These are phyloP conservation scores for Cricetomys ansorgei DNA, from an alignment of 2,113 vertebrate species.

Conservation along the genomic window DNA sequence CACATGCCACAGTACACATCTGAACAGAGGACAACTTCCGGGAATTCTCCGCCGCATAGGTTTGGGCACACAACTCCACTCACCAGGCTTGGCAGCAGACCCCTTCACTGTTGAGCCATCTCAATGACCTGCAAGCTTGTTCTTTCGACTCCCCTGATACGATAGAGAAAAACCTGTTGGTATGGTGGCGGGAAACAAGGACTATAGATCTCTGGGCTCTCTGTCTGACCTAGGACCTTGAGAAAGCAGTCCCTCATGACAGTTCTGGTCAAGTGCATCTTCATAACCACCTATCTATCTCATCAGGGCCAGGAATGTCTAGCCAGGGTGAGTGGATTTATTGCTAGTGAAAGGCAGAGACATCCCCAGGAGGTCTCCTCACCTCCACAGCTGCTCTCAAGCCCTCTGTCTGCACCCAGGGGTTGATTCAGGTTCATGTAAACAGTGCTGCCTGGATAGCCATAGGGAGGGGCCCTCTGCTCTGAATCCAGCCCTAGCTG, in stretches of 20 bases:
- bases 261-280: constrained; percentile 51
- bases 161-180: constrained; percentile 23
- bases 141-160: neutral
- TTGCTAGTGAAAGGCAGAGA: constrained; percentile 62
- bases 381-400: neutral
- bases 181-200: neutral
- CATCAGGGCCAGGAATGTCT: constrained; percentile 45
- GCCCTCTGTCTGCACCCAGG: neutral
- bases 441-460: neutral
- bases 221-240: neutral
- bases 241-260: neutral
- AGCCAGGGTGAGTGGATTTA: neutral
- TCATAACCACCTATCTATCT: constrained; percentile 22
- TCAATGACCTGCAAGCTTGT: neutral
- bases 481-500: neutral
- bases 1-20: neutral
- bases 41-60: no score
- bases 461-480: neutral
- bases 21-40: neutral
- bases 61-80: no score
- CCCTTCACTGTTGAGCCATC: neutral
- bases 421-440: neutral
- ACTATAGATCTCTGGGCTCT: constrained; percentile 13
- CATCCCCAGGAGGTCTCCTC: neutral
- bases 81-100: no score